phyloP scores from a whole-genome alignment of 1,140 invertebrate genomes.

The Mercenaria mercenaria region DNA sequence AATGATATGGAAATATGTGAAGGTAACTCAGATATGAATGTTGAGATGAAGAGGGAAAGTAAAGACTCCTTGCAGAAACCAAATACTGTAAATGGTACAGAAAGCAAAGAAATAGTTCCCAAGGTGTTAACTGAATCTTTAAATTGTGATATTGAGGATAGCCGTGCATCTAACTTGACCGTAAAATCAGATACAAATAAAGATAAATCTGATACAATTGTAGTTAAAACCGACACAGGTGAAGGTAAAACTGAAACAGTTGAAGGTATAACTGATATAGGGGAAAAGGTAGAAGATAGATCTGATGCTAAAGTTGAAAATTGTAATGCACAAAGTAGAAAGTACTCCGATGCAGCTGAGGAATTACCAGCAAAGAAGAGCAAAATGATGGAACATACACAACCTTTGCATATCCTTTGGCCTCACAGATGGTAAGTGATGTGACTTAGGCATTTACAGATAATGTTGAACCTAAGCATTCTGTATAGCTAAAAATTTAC shows the following conservation, averaged over 20 bases:
- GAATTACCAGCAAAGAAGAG: neutral
- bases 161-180: neutral
- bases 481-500: no score
- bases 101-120: no score
- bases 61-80: no score
- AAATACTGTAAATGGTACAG: no score
- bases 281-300: no score
- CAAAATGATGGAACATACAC: neutral
- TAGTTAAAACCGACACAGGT: neutral
- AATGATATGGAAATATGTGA: neutral
- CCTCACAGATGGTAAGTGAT: conserved; percentile 90
- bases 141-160: neutral
- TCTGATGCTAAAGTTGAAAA: no score
- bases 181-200: neutral
- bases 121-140: neutral
- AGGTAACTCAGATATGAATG: neutral
- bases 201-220: neutral
- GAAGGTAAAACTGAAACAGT: no score
- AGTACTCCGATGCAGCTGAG: no score
- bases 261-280: no score
- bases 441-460: neutral
- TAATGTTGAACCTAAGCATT: no score
- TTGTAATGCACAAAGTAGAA: no score
- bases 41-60: no score
- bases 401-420: conserved; percentile 90